phyloP scores from a whole-genome alignment of 2,888 invertebrate genomes.

The Ephialtes manifestator region DNA sequence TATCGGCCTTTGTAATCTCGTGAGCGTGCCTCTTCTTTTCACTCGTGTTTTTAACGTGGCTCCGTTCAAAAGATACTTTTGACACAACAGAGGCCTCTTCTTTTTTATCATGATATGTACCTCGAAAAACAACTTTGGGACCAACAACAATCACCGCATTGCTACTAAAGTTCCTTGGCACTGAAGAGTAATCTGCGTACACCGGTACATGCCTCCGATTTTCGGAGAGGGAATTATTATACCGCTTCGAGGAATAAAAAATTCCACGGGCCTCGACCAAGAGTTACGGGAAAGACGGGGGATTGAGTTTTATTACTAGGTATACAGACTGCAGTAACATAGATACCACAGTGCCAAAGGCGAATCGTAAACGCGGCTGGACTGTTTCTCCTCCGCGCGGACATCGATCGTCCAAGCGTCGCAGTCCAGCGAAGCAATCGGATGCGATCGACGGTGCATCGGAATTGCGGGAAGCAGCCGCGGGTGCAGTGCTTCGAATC shows the following conservation, averaged over 20 bases:
- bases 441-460: conserved; percentile 72
- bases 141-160: background rate
- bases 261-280: background rate
- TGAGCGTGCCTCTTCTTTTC: background rate
- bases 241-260: background rate
- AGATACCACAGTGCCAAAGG: conserved; percentile 53
- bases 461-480: conserved; percentile 73
- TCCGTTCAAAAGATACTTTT: background rate
- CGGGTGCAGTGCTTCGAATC: conserved; percentile 72
- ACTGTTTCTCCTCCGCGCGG: conserved; percentile 43
- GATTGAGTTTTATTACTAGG: conserved; percentile 5
- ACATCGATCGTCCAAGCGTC: conserved; percentile 67
- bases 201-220: background rate
- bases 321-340: conserved; percentile 16
- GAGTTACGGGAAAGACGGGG: background rate
- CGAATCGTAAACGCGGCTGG: conserved; percentile 47
- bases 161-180: background rate
- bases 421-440: conserved; percentile 67
- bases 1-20: background rate
- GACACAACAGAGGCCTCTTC: background rate
- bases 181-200: background rate
- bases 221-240: background rate
- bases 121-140: background rate
- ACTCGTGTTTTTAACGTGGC: background rate
- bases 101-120: background rate